These are phyloP conservation scores for Gari tellinella DNA, from an alignment of 2,888 invertebrate species.

Conservation along the genomic window DNA sequence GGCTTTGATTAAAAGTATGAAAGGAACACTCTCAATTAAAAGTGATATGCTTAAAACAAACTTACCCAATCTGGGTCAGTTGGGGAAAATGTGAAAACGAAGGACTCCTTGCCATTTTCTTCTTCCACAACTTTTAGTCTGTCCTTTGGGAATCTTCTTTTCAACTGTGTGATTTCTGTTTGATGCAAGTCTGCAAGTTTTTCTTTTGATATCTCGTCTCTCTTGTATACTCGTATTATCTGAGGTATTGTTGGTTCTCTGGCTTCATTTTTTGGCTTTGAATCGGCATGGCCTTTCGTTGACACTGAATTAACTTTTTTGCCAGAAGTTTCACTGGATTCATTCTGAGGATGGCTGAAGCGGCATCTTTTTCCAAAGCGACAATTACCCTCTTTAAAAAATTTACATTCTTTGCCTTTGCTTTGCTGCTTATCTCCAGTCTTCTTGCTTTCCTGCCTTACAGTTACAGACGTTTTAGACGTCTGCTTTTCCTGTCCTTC, in stretches of 20 bases:
- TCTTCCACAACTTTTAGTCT: constrained; percentile 62
- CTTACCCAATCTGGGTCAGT: constrained; percentile 83
- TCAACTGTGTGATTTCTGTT: constrained; percentile 75
- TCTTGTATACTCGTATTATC: constrained; percentile 40
- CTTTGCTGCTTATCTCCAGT: constrained; percentile 2
- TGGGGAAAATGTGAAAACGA: constrained; percentile 70
- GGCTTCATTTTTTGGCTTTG: constrained; percentile 1
- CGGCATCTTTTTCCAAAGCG: constrained; percentile 67
- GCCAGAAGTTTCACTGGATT: background rate
- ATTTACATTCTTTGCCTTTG: constrained; percentile 28
- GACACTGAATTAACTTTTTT: background rate
- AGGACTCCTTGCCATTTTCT: constrained; percentile 47
- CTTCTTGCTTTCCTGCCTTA: background rate
- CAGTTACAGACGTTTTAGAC: background rate
- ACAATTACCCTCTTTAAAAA: constrained; percentile 68
- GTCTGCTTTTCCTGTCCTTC: constrained; percentile 14
- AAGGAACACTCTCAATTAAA: background rate
- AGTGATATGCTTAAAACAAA: background rate
- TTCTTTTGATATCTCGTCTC: constrained; percentile 58
- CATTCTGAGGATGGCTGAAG: constrained; percentile 61
- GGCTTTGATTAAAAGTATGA: background rate
- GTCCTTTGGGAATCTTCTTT: constrained; percentile 75
- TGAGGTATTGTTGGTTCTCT: constrained; percentile 11
- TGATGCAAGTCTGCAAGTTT: constrained; percentile 65
- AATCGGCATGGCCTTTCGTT: background rate